These are phyloP conservation scores for Cantharis nigra DNA, from an alignment of 2,888 invertebrate genomes.

Conservation along the genomic window DNA sequence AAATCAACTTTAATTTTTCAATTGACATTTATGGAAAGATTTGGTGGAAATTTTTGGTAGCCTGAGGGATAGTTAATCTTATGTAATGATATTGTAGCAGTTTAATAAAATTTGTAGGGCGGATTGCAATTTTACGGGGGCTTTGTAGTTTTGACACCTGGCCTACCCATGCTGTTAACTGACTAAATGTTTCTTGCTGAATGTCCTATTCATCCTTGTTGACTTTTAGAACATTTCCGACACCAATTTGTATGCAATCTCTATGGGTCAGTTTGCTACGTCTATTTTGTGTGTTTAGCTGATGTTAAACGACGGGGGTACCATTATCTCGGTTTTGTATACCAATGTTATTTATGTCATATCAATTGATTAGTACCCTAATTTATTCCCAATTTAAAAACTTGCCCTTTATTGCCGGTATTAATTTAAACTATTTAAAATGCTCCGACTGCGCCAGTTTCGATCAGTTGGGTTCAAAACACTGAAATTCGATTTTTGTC, in stretches of 20 bases:
- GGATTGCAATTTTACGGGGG: constrained; percentile 50
- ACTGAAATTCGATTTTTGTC: constrained; percentile 12
- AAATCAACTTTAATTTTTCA: too few species aligned
- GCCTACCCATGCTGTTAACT: constrained; percentile 54
- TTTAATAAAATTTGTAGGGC: constrained; percentile 41
- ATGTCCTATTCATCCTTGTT: constrained; percentile 38
- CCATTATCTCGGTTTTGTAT: constrained; percentile 16
- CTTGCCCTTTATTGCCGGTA: background rate
- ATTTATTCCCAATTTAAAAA: background rate
- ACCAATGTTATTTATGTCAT: constrained; percentile 20
- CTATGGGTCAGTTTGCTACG: constrained; percentile 27
- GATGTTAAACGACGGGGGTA: constrained; percentile 30
- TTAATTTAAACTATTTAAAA: background rate
- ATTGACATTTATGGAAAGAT: background rate
- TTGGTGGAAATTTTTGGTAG: background rate
- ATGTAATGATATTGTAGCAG: constrained; percentile 29
- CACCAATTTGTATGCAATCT: constrained; percentile 30
- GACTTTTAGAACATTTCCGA: constrained; percentile 40
- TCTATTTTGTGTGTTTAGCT: constrained; percentile 26
- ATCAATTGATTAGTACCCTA: background rate
- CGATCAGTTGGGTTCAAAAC: background rate
- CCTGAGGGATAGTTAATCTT: constrained; percentile 4
- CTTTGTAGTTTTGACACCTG: constrained; percentile 54
- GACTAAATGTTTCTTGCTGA: constrained; percentile 38
- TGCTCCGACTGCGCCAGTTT: background rate